These are phyloP conservation scores for Medauroidea extradentata DNA, from an alignment of 1,140 invertebrate genomes.

Conservation along the genomic window DNA sequence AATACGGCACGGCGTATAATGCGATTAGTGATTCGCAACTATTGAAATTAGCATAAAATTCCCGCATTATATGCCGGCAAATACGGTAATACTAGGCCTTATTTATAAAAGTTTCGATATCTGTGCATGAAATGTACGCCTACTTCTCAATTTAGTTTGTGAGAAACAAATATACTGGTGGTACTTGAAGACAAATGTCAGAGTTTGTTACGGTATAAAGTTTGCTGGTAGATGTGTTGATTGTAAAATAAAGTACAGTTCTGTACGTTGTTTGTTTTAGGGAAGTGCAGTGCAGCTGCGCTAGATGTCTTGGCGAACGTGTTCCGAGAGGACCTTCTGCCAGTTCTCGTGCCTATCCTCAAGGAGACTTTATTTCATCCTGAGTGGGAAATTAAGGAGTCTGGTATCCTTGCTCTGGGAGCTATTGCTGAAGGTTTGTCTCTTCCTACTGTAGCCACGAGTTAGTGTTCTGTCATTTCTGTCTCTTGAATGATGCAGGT, in stretches of 20 bases:
- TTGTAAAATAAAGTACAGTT: not conserved
- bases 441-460: too few relatives aligned
- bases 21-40: too few relatives aligned
- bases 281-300: conserved; percentile 97
- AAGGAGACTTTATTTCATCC: conserved; percentile 95
- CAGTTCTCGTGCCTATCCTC: conserved; percentile 90
- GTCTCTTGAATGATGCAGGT: too few relatives aligned
- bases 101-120: not conserved
- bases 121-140: not conserved
- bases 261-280: conserved; percentile 26
- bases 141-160: not conserved
- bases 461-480: too few relatives aligned
- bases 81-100: too few relatives aligned
- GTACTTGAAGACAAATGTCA: too few relatives aligned
- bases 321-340: conserved; percentile 91
- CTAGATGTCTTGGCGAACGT: conserved; percentile 96
- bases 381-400: conserved; percentile 97
- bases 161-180: too few relatives aligned
- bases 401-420: conserved; percentile 90
- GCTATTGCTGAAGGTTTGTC: conserved; percentile 91
- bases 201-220: too few relatives aligned
- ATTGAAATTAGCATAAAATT: too few relatives aligned
- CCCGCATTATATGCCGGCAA: too few relatives aligned
- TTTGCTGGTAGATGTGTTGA: too few relatives aligned
- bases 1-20: too few relatives aligned